Evolutionary conservation across 2,797 vertebrate species (phyloP).

Genomic region (Meda fulgida): DNA sequence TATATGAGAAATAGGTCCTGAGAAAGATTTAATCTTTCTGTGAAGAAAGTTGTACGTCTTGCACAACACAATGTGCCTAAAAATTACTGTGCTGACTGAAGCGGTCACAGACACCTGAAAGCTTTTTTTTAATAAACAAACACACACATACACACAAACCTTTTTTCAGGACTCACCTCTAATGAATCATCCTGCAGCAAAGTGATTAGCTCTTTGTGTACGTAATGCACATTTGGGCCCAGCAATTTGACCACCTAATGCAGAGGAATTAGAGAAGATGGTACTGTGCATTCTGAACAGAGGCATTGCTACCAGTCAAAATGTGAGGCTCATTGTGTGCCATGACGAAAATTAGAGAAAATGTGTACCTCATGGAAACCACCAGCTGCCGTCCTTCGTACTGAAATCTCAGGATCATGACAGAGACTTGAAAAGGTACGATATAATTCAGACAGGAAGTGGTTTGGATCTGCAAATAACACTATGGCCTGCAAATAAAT

Average conservation of each 20-base stretch:
- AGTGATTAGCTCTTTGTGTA: slow-evolving; percentile 90
- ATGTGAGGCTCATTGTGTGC: not conserved
- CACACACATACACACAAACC: slow-evolving; percentile 42
- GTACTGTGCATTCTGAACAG: not conserved
- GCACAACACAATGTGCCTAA: slow-evolving; percentile 29
- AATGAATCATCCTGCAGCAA: slow-evolving; percentile 91
- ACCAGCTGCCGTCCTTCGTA: slow-evolving; percentile 87
- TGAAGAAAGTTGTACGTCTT: slow-evolving; percentile 5
- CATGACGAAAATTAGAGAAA: not conserved
- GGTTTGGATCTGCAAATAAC: slow-evolving; percentile 89
- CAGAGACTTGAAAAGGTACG: slow-evolving; percentile 91
- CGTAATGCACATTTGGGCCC: slow-evolving; percentile 84
- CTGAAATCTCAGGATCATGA: slow-evolving; percentile 89
- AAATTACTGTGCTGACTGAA: slow-evolving; percentile 36
- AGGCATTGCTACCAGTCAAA: not conserved
- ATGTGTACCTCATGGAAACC: slow-evolving; percentile 90
- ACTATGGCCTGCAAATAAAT: slow-evolving; percentile 85
- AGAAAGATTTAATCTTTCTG: not conserved
- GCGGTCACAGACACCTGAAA: slow-evolving; percentile 30
- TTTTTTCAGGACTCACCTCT: slow-evolving; percentile 81
- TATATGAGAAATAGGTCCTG: not conserved
- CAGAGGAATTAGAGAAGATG: slow-evolving; percentile 23
- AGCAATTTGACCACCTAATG: slow-evolving; percentile 91
- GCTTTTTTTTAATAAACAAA: slow-evolving; percentile 15
- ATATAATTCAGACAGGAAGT: slow-evolving; percentile 90